A percentile compares a stretch with the other conserved stretches of the same genome.
These are phyloP conservation scores for Eubucco bourcierii DNA, from an alignment of 2,113 vertebrate genomes.

Conservation along the genomic window DNA sequence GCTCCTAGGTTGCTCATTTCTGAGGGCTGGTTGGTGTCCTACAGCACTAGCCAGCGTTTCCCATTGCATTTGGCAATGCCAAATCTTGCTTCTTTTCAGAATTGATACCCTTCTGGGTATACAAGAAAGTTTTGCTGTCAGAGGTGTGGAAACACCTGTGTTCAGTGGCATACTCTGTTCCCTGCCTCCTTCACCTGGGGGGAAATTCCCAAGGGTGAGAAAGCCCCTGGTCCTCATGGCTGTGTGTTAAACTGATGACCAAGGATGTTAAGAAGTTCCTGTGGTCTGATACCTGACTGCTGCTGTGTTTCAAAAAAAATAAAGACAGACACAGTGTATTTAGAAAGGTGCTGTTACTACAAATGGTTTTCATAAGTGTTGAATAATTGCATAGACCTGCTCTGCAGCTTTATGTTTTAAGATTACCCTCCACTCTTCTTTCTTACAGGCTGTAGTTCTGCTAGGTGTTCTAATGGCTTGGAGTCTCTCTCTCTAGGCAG, in stretches of 20 bases:
- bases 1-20: not conserved
- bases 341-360: constrained; percentile 20
- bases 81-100: not conserved
- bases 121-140: not conserved
- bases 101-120: not conserved
- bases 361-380: not conserved
- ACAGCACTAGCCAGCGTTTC: not conserved
- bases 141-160: rapidly evolving
- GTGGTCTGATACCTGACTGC: constrained; percentile 31
- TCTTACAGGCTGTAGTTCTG: not conserved
- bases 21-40: not conserved
- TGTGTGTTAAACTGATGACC: constrained; percentile 48
- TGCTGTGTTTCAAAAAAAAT: constrained; percentile 15
- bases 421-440: not conserved
- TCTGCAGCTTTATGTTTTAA: not conserved
- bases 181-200: not conserved
- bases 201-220: not conserved
- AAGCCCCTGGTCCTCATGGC: not conserved
- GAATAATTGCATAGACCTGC: constrained; percentile 14
- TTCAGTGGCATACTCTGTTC: not conserved
- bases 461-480: not conserved
- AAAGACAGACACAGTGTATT: constrained; percentile 30
- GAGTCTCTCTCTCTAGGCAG: not conserved
- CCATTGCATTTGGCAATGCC: not conserved
- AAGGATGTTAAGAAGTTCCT: constrained; percentile 36